Percentiles rank a stretch among this genome's conserved stretches.
These are phyloP conservation scores for Cephus cinctus DNA, from an alignment of 1,140 invertebrate species.

Conservation along the genomic window DNA sequence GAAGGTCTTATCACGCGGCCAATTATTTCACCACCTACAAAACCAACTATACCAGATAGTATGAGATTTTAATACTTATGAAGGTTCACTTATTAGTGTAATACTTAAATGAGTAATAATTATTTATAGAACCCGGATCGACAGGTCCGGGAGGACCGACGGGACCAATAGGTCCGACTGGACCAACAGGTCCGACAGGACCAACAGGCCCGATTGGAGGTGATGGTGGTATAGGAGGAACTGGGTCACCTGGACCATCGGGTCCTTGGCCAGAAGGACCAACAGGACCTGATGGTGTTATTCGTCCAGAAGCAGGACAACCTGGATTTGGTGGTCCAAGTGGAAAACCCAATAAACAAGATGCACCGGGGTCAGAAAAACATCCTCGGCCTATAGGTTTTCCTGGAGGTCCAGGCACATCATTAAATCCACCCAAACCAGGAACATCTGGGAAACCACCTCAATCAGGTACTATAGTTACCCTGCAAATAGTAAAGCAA, in stretches of 20 bases:
- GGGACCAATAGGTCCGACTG: too few species aligned
- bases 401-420: constrained; percentile 27
- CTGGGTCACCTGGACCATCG: too few species aligned
- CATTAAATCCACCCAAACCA: constrained; percentile 33
- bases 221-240: too few species aligned
- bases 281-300: constrained; percentile 33
- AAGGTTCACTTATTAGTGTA: not conserved
- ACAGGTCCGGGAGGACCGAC: too few species aligned
- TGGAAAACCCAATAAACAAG: too few species aligned
- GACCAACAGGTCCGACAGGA: constrained; percentile 28
- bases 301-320: constrained; percentile 19
- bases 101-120: not conserved
- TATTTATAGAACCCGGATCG: too few species aligned
- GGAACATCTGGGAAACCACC: constrained; percentile 12
- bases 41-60: not conserved
- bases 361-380: too few species aligned
- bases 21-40: constrained; percentile 8
- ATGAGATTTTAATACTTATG: not conserved
- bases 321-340: too few species aligned
- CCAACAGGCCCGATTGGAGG: too few species aligned
- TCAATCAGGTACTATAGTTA: not conserved
- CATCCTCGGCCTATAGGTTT: constrained; percentile 16
- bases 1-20: constrained; percentile 18
- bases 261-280: too few species aligned
- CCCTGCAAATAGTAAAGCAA: too few species aligned